Conservation (phyloP, 2,888 invertebrate species). For the Epinotia brunnichana region DNA sequence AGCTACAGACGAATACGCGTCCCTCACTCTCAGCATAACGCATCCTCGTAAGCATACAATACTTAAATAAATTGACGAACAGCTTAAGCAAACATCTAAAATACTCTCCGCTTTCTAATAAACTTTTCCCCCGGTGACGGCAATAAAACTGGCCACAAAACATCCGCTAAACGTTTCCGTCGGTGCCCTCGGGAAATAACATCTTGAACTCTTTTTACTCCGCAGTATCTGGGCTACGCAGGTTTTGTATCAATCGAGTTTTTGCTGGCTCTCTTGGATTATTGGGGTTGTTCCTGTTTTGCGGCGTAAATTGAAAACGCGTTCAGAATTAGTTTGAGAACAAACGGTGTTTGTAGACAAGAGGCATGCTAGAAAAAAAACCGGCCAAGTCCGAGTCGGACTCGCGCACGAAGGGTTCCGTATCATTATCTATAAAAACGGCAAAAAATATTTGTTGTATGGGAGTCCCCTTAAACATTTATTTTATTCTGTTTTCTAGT, state of each 20-base stretch:
- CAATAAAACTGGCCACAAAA: slow-evolving; percentile 7
- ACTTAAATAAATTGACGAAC: background rate
- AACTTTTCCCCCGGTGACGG: background rate
- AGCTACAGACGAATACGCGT: no score
- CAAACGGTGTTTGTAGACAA: no score
- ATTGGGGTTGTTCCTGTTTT: background rate
- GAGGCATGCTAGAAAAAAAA: no score
- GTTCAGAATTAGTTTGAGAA: background rate
- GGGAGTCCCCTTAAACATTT: no score
- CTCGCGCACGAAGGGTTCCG: no score
- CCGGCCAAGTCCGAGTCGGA: no score
- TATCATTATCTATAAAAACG: no score
- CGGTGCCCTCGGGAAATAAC: slow-evolving; percentile 30
- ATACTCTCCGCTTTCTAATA: slow-evolving; percentile 1
- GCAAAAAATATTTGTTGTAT: no score
- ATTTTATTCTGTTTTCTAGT: no score
- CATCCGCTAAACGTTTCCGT: slow-evolving; percentile 24
- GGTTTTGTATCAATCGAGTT: slow-evolving; percentile 3
- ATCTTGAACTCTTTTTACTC: slow-evolving; percentile 25
- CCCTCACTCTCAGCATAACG: no score
- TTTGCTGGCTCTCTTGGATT: background rate
- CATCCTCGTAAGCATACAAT: no score
- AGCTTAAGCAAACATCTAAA: background rate
- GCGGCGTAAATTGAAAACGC: slow-evolving; percentile 8
- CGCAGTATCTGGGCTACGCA: slow-evolving; percentile 14